phyloP scores from a whole-genome alignment of 2,888 invertebrate species.

The Heliconius erato region DNA sequence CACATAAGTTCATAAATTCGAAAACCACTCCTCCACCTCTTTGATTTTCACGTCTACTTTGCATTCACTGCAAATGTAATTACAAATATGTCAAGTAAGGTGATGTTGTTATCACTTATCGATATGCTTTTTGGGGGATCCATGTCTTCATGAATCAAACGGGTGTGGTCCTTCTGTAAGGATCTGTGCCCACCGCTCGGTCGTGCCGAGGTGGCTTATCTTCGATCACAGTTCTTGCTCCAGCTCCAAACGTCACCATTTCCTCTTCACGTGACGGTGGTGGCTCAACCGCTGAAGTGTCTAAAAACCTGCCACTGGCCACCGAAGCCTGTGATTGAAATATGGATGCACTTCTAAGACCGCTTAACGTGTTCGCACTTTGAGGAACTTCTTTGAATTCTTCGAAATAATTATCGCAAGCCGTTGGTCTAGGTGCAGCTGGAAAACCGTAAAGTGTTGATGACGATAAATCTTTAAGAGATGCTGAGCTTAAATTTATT shows the following conservation, averaged over 20 bases:
- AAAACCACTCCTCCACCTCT: constrained; percentile 60
- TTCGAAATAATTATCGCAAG: constrained; percentile 86
- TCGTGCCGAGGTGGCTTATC: constrained; percentile 72
- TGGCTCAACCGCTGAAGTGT: constrained; percentile 88
- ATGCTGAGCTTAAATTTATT: constrained; percentile 84
- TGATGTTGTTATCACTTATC: constrained; percentile 73
- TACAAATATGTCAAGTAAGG: constrained; percentile 35
- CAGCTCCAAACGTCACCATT: constrained; percentile 89
- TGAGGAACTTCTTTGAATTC: constrained; percentile 84
- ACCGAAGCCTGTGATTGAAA: constrained; percentile 86
- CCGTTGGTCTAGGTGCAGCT: constrained; percentile 87
- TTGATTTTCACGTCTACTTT: constrained; percentile 33
- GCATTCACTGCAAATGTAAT: constrained; percentile 25
- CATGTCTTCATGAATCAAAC: constrained; percentile 75
- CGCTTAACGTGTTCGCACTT: constrained; percentile 82
- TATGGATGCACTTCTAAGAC: constrained; percentile 80
- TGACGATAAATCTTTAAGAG: constrained; percentile 85
- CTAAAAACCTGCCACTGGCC: constrained; percentile 89
- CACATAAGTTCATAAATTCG: constrained; percentile 81
- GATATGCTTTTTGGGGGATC: constrained; percentile 81
- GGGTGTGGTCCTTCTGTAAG: constrained; percentile 86
- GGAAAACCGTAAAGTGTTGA: constrained; percentile 88
- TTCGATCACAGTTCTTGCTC: constrained; percentile 72
- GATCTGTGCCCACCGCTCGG: constrained; percentile 84
- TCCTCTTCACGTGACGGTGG: constrained; percentile 89